A percentile compares a stretch with the other conserved stretches of the same genome.
phyloP scores from a whole-genome alignment of 2,888 invertebrate species.

The Synanthedon tipuliformis region DNA sequence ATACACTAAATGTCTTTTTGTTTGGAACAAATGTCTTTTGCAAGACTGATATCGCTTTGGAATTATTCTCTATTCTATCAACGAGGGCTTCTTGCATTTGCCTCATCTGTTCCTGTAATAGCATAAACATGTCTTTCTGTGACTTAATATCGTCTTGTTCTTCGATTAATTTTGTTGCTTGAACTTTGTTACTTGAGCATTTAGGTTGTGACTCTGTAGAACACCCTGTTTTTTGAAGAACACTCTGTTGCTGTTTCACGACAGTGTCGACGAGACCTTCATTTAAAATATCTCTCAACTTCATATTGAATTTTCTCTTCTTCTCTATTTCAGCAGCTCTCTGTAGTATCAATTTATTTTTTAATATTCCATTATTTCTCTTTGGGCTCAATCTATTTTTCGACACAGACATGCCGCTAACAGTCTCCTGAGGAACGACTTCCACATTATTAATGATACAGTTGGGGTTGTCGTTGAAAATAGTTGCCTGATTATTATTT shows the following conservation, averaged over 20 bases:
- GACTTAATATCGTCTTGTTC: conserved; percentile 1
- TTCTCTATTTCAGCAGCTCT: conserved; percentile 45
- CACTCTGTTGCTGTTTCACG: not conserved
- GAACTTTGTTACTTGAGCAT: conserved; percentile 5
- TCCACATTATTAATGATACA: not conserved
- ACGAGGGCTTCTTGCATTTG: conserved; percentile 45
- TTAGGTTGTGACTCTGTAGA: conserved; percentile 7
- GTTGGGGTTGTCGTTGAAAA: not conserved
- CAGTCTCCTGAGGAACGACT: not conserved
- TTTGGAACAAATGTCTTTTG: conserved; percentile 15
- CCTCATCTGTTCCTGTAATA: conserved; percentile 33
- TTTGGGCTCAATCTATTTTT: not conserved
- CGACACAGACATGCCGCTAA: conserved; percentile 7
- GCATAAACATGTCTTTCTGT: not conserved
- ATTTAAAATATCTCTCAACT: conserved; percentile 45
- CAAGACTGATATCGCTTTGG: conserved; percentile 36
- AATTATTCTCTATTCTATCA: conserved; percentile 49
- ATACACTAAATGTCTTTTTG: conserved; percentile 12
- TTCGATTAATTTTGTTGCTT: conserved; percentile 4
- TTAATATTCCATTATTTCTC: not conserved
- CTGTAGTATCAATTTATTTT: conserved; percentile 36
- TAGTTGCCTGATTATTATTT: not conserved
- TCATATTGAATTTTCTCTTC: conserved; percentile 57
- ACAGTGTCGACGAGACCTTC: conserved; percentile 34
- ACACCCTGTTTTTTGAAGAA: not conserved